Percentiles rank a stretch among this genome's conserved stretches.
phyloP scores from a whole-genome alignment of 2,797 vertebrate species.

The Aselliscus stoliczkanus region DNA sequence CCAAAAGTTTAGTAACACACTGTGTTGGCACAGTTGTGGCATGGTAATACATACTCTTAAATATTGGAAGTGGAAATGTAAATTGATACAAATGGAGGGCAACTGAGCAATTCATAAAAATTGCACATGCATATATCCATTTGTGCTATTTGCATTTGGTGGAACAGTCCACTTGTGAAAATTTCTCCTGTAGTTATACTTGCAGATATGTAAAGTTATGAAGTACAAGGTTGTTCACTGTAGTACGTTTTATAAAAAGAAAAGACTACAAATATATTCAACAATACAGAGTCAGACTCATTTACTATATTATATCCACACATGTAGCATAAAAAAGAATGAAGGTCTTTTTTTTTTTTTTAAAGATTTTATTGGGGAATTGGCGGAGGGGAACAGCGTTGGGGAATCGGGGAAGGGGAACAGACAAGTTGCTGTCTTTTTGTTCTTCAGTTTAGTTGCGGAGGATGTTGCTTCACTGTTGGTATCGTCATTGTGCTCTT shows the following conservation, averaged over 20 bases:
- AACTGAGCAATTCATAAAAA: slow-evolving; percentile 10
- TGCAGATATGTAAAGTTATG: background rate
- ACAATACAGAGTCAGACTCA: background rate
- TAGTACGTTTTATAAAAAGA: background rate
- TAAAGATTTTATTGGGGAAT: too few relatives aligned
- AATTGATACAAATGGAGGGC: background rate
- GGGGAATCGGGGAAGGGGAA: too few relatives aligned
- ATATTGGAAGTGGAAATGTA: background rate
- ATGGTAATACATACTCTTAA: background rate
- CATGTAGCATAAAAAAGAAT: slow-evolving; percentile 6
- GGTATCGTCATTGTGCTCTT: too few relatives aligned
- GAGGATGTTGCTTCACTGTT: too few relatives aligned
- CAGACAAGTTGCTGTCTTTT: too few relatives aligned
- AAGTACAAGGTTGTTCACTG: background rate
- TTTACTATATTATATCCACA: background rate
- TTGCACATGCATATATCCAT: background rate
- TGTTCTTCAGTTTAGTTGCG: too few relatives aligned
- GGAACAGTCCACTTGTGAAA: background rate
- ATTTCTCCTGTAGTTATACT: background rate
- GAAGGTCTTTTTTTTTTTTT: too few relatives aligned
- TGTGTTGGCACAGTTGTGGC: background rate
- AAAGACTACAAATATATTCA: background rate
- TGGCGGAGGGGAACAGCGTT: too few relatives aligned
- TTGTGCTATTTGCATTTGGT: background rate
- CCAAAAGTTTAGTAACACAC: background rate